These are phyloP conservation scores for Streblospio benedicti DNA, from an alignment of 1,140 invertebrate species.

Conservation along the genomic window DNA sequence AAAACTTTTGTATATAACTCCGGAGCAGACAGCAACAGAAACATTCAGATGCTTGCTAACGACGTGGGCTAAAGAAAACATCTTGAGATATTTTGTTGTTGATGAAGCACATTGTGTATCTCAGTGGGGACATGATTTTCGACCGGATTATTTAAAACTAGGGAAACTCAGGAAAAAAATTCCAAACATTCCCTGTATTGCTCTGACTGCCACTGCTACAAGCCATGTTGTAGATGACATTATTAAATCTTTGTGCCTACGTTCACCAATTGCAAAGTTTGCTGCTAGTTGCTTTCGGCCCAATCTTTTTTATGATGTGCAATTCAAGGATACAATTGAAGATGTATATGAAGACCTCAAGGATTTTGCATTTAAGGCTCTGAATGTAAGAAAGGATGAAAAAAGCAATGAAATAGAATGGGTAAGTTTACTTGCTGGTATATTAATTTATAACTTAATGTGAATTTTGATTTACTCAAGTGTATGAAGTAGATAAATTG, in stretches of 20 bases:
- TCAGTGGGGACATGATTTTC: conserved; percentile 96
- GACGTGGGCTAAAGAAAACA: conserved; percentile 48
- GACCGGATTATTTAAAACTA: conserved; percentile 85
- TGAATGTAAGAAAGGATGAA: conserved; percentile 24
- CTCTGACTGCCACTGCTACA: conserved; percentile 86
- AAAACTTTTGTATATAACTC: conserved; percentile 83
- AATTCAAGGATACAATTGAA: conserved; percentile 69
- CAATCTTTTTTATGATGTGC: conserved; percentile 64
- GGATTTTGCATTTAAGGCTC: conserved; percentile 53
- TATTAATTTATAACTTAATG: neutral
- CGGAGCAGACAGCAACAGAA: conserved; percentile 74
- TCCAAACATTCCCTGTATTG: conserved; percentile 48
- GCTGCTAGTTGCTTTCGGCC: conserved; percentile 57
- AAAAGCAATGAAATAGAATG: conserved; percentile 2
- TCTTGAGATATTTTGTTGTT: conserved; percentile 66
- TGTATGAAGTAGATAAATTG: too few species aligned
- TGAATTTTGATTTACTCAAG: neutral
- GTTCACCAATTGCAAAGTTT: conserved; percentile 52
- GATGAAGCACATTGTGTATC: conserved; percentile 98
- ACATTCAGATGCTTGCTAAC: conserved; percentile 54
- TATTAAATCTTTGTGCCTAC: conserved; percentile 51
- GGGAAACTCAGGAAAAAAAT: conserved; percentile 68
- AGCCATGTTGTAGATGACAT: conserved; percentile 55
- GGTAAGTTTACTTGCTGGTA: conserved; percentile 5
- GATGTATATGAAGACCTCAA: conserved; percentile 69